Base-by-base conservation (phyloP, 2,113 vertebrate species). In the Trematomus loennbergii region DNA sequence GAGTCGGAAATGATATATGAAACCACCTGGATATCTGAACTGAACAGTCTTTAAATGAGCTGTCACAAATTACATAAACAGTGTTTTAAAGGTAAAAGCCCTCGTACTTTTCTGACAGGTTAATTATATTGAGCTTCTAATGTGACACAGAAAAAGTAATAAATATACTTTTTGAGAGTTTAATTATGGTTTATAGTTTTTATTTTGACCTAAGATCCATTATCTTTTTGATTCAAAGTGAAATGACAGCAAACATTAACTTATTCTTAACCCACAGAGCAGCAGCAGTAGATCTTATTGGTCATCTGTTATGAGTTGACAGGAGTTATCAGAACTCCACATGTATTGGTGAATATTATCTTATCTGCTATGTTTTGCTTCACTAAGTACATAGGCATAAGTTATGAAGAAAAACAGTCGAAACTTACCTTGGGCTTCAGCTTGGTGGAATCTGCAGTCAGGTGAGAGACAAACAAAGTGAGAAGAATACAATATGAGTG, bases 381-480 rank as follows among this genome's bases (percentile, higher is more conserved):
- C 45, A 40, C 61, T 68, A 79, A 82, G 62, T 73, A 60, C 48
- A 67, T 72, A 61, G 64, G 57, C 59, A 72, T 83, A 18, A 80
- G 82, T 81, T 67, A 76, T 81, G 76, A 65, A 58, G n/a, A 78
- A 72, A 69, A 81, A 33, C 12, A 57, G 78, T 82, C 8, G n/a
- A 13, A 63, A 63, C 96, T 97, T 96, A 98, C 98, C 96, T 96
- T 95, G 0, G 93, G 74, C 85, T 95, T 97, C 79, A 85, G 78
- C 81, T 92, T 95, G 71, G 94, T 93, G 29, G 93, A 92, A 81
- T 97, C 98, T 98, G 96, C 94, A 96, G 96, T 84, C 74, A 95
- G 94, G 73, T 93, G 94, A 90, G 96, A 96, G 93, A 95, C 93
- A 36, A 93, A 95, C 93, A 96, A 94, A 86, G 95, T 95, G 94